A percentile compares a stretch with the other conserved stretches of the same genome.
Conservation (phyloP, 2,888 invertebrate species). For the Drosophila anomelani region DNA sequence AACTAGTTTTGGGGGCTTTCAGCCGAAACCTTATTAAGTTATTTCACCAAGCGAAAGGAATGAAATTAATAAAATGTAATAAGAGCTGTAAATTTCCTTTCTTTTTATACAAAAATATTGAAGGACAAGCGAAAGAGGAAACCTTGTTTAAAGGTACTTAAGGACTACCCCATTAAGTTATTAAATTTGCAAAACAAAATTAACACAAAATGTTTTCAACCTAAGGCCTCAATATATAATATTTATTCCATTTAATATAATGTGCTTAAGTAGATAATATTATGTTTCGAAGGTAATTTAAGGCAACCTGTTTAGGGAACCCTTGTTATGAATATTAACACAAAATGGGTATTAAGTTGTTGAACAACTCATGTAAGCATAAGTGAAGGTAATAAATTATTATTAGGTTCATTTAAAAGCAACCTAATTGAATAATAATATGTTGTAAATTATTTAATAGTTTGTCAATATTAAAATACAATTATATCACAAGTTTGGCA, state of each 20-base stretch:
- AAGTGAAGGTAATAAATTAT: neutral
- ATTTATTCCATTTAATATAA: conserved; percentile 6
- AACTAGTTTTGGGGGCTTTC: conserved; percentile 25
- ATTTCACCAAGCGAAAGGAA: conserved; percentile 11
- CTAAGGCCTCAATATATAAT: neutral
- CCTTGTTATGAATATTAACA: conserved; percentile 12
- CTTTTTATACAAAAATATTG: neutral
- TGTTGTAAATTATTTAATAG: neutral
- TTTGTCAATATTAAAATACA: neutral
- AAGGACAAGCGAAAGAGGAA: neutral
- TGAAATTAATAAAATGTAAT: neutral
- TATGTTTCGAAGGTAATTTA: neutral
- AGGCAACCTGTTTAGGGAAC: neutral
- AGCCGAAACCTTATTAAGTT: conserved; percentile 31
- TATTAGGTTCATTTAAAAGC: neutral
- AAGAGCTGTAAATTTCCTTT: neutral
- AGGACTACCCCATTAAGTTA: conserved; percentile 10
- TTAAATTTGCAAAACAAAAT: conserved; percentile 17
- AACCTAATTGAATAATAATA: neutral
- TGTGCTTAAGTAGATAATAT: conserved; percentile 5
- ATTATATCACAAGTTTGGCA: neutral
- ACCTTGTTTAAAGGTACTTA: neutral
- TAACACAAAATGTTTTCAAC: conserved; percentile 12
- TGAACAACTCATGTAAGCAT: neutral
- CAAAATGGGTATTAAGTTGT: conserved; percentile 5